Evolutionary conservation across 2,113 vertebrate genomes (phyloP).

Genomic region (zebrafish (Danio rerio)): GRCz12tu NC_133176.1:38695001-38695500

Average conservation of each 20-base stretch:
- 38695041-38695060: constrained; percentile 50
- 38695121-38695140: constrained; percentile 10
- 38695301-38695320: neutral
- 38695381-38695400: neutral
- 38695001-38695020: constrained; percentile 41
- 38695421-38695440: neutral
- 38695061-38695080: constrained; percentile 40
- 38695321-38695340: neutral
- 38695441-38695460: neutral
- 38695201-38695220: neutral
- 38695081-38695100: constrained; percentile 43
- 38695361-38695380: no score
- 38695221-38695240: no score
- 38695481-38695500: neutral
- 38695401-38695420: neutral
- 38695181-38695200: neutral
- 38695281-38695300: neutral
- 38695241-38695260: neutral
- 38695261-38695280: neutral
- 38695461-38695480: neutral
- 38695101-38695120: constrained; percentile 30
- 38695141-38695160: constrained; percentile 18
- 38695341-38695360: no score
- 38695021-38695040: constrained; percentile 56
- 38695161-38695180: neutral